A percentile compares a stretch with the other conserved stretches of the same genome.
These are phyloP conservation scores for Megaptera novaeangliae DNA, from an alignment of 2,113 vertebrate genomes.

Conservation along the genomic window DNA sequence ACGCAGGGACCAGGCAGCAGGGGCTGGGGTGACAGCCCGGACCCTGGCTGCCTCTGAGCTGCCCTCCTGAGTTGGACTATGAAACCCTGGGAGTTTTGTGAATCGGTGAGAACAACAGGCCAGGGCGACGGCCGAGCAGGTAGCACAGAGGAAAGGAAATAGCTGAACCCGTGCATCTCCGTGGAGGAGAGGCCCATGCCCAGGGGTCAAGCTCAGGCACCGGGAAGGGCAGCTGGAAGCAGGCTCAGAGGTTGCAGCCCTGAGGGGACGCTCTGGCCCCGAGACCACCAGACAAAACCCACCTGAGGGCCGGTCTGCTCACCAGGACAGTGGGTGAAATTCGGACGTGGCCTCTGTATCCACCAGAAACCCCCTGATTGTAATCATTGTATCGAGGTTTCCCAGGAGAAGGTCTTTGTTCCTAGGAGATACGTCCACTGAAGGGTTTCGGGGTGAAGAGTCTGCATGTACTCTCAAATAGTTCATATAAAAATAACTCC, in stretches of 20 bases:
- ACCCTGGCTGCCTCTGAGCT: background rate
- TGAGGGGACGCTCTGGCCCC: background rate
- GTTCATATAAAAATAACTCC: background rate
- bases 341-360: background rate
- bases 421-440: background rate
- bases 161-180: background rate
- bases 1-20: background rate
- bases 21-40: background rate
- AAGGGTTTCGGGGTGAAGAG: background rate
- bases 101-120: background rate
- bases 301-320: fast-evolving
- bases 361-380: background rate
- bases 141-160: background rate
- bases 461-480: background rate
- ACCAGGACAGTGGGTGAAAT: fast-evolving
- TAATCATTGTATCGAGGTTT: background rate
- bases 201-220: background rate
- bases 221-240: fast-evolving
- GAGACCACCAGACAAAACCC: background rate
- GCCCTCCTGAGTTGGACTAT: background rate
- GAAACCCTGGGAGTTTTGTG: background rate
- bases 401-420: background rate
- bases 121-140: background rate
- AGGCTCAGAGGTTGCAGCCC: background rate
- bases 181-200: background rate